Evolutionary conservation across 2,113 vertebrate genomes (phyloP), one percentile per base, ranked within the genome.

Genomic region (Percina caprodes): DNA sequence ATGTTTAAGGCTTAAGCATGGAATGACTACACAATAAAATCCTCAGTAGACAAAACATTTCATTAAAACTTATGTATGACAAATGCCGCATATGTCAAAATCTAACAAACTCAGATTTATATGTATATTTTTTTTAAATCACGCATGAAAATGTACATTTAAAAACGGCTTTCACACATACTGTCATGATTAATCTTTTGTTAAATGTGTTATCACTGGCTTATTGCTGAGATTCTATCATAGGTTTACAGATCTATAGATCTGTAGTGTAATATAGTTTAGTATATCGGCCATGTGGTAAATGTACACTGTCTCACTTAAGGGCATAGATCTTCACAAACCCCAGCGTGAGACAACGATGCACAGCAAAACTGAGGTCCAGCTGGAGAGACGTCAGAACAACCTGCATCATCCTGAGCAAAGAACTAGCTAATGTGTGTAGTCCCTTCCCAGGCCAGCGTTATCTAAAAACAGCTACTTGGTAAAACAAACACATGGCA

Each of bases 401-500:
- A 33, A 70, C 69, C 7, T 13, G 33, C 21, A 79, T 77, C 12
- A 69, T 69, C 24, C 46, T 33, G 58, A n/a, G 26, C 51, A 81
- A 60, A 77, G 52, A 30, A 6, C 30, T 1, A 0, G 24, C 63
- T 67, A 51, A 70, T 77, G 58, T 35, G 46, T 33, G 46, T 33
- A 62, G 56, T 62, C 21, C 13, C 13, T 77, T 79, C 12, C 1
- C 61, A 0, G 1, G 3, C 11, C 16, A 33, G 60, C 10, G 24
- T 35, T 33, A 4, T 77, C 54, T 67, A n/a, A 66, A 65, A 79
- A 56, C 58, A 82, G 46, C 11, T 54, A 67, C 72, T 75, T 60
- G 39, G 51, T 74, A 77, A 82, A 83, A 67, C 80, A 85, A 79
- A 88, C 79, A 80, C 71, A 54, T 18, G 56, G 3, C 62, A 23